Percentiles rank a stretch among this genome's conserved stretches.
Conservation (phyloP, 2,888 invertebrate genomes). For the Diarsia dahlii region DNA sequence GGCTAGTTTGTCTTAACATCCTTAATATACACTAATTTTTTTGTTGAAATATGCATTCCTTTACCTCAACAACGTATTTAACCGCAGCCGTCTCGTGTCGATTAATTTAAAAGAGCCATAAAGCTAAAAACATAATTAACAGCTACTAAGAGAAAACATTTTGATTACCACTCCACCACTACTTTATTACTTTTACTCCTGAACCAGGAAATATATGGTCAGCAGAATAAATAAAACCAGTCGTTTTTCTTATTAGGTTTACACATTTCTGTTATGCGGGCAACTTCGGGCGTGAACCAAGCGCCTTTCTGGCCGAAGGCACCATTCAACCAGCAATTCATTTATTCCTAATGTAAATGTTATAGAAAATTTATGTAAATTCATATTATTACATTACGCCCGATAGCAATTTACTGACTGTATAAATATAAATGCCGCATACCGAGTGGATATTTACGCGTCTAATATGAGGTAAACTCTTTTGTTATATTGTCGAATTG, state of each 20-base stretch:
- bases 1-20: not conserved
- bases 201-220: constrained; percentile 58
- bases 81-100: not conserved
- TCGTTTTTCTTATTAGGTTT: constrained; percentile 54
- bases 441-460: constrained; percentile 75
- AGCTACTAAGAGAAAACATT: constrained; percentile 53
- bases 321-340: constrained; percentile 81
- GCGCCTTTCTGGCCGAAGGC: constrained; percentile 57
- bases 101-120: constrained; percentile 35
- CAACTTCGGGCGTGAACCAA: constrained; percentile 54
- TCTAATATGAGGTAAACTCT: constrained; percentile 73
- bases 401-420: constrained; percentile 83
- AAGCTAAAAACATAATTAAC: constrained; percentile 51
- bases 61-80: not conserved
- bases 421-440: constrained; percentile 85
- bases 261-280: constrained; percentile 51
- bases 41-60: not conserved
- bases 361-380: constrained; percentile 90
- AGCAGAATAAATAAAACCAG: constrained; percentile 59
- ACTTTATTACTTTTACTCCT: constrained; percentile 54
- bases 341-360: constrained; percentile 89
- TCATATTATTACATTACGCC: constrained; percentile 87
- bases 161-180: constrained; percentile 53
- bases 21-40: not conserved
- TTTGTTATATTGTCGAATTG: constrained; percentile 69